Evolutionary conservation across 2,797 vertebrate genomes (phyloP), one percentile per base, ranked within the genome.

Genomic region (Gephyroberyx darwinii): DNA sequence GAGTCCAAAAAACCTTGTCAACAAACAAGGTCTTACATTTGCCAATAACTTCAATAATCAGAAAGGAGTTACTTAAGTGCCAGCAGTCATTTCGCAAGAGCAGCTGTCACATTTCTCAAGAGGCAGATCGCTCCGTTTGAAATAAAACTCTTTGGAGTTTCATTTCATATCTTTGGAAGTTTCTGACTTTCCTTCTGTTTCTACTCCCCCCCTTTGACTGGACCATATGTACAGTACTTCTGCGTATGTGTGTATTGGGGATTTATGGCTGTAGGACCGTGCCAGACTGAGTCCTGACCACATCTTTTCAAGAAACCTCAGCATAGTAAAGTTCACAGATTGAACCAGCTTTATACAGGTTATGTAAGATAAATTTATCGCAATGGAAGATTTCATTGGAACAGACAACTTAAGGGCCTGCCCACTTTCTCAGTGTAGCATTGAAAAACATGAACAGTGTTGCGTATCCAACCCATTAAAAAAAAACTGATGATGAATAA

Each of bases 271-370:
- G n/a, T 12, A 50, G 48, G 22, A n/a, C 55, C 39, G 2, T 60
- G 51, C 39, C 56, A 63, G 30, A 66, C 22, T 53, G 53, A 71
- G 17, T 50, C 31, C 17, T 43, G 51, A 48, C 14, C 73, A 56
- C 41, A 56, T 41, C 52, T 53, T 53, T 26, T 53, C 52, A 53
- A 53, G 52, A 30, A 30, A 26, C 13, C 13, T 53, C 52, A 53
- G 22, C 20, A 53, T 26, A 26, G 26, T 26, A 26, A 26, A 26
- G 26, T 26, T 26, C 26, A 4, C 52, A 54, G 13, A 54, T 14
- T 16, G 22, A 54, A 54, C 22, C 31, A 26, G 52, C 52, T 22
- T 54, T 26, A 31, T 30, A 54, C 10, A 54, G 52, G 26, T 30
- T 30, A 54, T 7, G 14, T 16, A 47, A 9, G 26, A 4, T 30